Base-by-base conservation (phyloP, 2,888 invertebrate species). In the Eupithecia centaureata region DNA sequence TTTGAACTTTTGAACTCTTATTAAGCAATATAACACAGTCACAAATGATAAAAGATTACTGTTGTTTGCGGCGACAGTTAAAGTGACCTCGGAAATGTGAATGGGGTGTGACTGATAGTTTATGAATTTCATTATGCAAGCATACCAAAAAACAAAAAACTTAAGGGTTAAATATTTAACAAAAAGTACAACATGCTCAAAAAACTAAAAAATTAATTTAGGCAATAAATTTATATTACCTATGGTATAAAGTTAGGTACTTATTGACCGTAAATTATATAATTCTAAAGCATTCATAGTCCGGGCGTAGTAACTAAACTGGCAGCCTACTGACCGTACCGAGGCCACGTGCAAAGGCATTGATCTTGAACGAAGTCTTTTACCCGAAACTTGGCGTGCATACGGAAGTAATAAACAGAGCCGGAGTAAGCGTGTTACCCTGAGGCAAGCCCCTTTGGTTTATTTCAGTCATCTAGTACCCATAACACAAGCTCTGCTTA, bases 341-440 rank as follows among this genome's bases (percentile, higher is more conserved):
- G 72, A 75, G 75, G 74, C 68, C 73, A 67, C 51, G 62, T 65
- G 68, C 70, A 62, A 57, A 73, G 73, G 70, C 75, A 75, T 75
- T 75, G 75, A 75, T 75, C 75, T 75, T 75, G 75, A 75, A 73
- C 70, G 61, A 33, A 59, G 54, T 54, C 51, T 70, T 66, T 57
- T 61, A 65, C 58, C 70, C 70, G 54, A 70, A 70, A 66, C 61
- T 63, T 56, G 65, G 60, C 65, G 42, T 59, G 52, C 47, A 64
- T 64, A 61, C 68, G 64, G 61, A 61, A 65, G 59, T 61, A 47
- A 47, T 47, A 42, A 57, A 25, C 42, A 33, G 68, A 30, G 61
- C 30, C 27, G 64, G 51, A 56, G 25, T 61, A 10, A 47, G 47
- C 3, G 47, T 22, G 3, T 22, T 47, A 47, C 47, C 47, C 47